Evolutionary conservation across 2,113 vertebrate genomes (phyloP), one percentile per base, ranked within the genome.

Genomic region (Meles meles): DNA sequence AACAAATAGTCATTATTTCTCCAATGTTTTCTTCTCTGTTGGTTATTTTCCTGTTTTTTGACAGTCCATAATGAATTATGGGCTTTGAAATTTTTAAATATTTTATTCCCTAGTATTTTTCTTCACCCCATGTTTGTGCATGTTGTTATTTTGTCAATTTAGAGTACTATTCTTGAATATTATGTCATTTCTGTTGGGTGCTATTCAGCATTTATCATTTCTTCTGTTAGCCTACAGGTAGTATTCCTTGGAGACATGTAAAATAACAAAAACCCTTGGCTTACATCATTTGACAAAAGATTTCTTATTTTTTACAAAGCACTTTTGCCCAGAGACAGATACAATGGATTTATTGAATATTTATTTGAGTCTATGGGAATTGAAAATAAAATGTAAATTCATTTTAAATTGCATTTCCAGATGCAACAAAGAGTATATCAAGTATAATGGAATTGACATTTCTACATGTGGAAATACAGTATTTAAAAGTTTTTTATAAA

Each of bases 271-370:
- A 57, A 6, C 10, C 84, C 18, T 88, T 88, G 65, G 14, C 90
- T 90, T 82, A 85, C 29, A 74, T 94, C 71, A 74, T 95, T 96
- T 93, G 71, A 96, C 65, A 82, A 94, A 9, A 13, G 81, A 61
- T 86, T 18, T 3, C 21, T 84, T 88, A 76, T 94, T 95, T 95
- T 97, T 95, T 97, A 20, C 34, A 85, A 94, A 84, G 21, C 29
- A 61, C 13, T 91, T 90, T 93, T 93, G 37, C 71, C 39, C 37
- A 79, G 86, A 93, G 67, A 71, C 63, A 96, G 86, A 82, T 84
- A 95, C 90, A 95, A 67, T 91, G 23, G 5, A 88, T 91, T 93
- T 82, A 81, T 72, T 97, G 42, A 88, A 94, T 97, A 94, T 97
- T 93, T 96, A 92, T 84, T 95, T 39, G 14, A 67, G 34, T 77